Evolutionary conservation across 2,113 vertebrate genomes (phyloP).

Genomic region (Machaerirhynchus nigripectus): DNA sequence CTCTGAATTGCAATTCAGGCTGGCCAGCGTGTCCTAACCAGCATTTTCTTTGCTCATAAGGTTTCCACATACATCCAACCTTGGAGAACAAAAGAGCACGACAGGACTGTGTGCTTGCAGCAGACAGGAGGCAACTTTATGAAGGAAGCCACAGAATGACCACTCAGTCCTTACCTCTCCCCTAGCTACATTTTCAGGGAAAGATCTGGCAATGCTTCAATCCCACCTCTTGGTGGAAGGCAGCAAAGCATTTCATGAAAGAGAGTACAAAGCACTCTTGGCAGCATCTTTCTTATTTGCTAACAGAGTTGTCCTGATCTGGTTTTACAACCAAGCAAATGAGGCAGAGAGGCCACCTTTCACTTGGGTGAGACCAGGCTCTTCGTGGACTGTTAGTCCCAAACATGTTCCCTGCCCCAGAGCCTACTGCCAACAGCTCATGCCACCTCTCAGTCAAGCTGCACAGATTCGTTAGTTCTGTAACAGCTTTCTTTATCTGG

Average conservation of each 20-base stretch:
- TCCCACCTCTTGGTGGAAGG: neutral
- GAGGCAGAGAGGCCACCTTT: neutral
- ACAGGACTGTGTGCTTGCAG: neutral
- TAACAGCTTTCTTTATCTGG: slow-evolving; percentile 12
- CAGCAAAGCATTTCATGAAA: neutral
- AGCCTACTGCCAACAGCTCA: neutral
- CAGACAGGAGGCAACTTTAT: neutral
- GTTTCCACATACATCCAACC: neutral
- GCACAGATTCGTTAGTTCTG: neutral
- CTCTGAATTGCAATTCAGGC: neutral
- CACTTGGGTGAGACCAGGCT: neutral
- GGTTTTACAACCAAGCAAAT: neutral
- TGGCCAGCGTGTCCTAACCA: neutral
- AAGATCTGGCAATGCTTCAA: neutral
- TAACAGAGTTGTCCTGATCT: neutral
- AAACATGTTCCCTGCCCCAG: neutral
- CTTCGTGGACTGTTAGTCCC: fast-evolving
- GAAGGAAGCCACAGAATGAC: neutral
- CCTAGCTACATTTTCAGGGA: neutral
- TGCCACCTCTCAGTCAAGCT: neutral
- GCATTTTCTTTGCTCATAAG: neutral
- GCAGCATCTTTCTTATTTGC: neutral
- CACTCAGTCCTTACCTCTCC: neutral
- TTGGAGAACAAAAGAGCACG: neutral
- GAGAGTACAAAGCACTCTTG: neutral